Evolutionary conservation across 2,888 invertebrate species (phyloP), one percentile per base, ranked within the genome.

Genomic region (Leucania comma): DNA sequence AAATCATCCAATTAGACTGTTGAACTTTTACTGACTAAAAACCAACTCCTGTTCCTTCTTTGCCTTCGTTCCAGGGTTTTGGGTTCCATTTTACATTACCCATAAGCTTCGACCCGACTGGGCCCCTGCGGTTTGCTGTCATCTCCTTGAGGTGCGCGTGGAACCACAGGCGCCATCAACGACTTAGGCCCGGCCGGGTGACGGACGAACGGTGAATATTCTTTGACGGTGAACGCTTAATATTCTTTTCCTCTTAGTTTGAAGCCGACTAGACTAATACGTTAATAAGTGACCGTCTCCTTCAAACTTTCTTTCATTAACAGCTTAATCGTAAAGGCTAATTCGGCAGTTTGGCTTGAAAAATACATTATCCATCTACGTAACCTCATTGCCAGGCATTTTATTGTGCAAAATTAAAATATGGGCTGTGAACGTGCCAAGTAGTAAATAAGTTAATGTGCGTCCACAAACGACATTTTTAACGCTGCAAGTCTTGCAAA

Each of bases 401-500:
- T 76, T 76, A 75, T 74, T 67, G 67, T 58, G 67, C n/a, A 54
- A 78, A 72, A 72, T 56, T 68, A 64, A 61, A 80, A 62, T 80
- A 80, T 57, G 73, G 32, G 35, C 58, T 20, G 26, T 42, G 50
- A 29, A 59, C 50, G 50, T 76, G 76, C 76, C 76, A 81, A 73
- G 66, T 66, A 10, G 29, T 50, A 62, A 74, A 61, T 74, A 61
- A 80, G 61, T 67, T 80, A 67, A 62, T 80, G 65, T 59, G 24
- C 54, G 53, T 62, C 54, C 58, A 59, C 64, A 62, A 53, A 78
- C 50, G 32, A 65, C 68, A 60, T 54, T 67, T 67, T 78, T 72
- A 38, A 65, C 70, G 59, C 72, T 42, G 22, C 26, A 48, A 59
- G 14, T 58, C 57, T 73, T 22, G 50, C 74, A 26, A 69, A 38